Evolutionary conservation across 2,888 invertebrate genomes (phyloP).

Genomic region (Augiades crinisus): DNA sequence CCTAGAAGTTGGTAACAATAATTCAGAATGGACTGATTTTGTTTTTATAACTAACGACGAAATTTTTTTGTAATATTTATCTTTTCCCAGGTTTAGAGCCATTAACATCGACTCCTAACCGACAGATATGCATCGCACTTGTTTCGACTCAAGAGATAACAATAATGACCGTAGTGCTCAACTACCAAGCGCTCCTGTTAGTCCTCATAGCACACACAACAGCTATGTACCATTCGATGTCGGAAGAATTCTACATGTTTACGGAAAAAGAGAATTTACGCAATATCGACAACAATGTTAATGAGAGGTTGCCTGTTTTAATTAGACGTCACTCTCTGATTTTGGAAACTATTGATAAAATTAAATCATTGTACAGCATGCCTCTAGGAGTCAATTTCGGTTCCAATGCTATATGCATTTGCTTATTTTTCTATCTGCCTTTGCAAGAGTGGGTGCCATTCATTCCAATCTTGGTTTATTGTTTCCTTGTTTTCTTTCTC

Average conservation of each 20-base stretch:
- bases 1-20: no score
- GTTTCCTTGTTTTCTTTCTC: slow-evolving; percentile 59
- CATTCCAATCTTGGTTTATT: slow-evolving; percentile 54
- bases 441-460: slow-evolving; percentile 53
- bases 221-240: slow-evolving; percentile 53
- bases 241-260: slow-evolving; percentile 51
- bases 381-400: slow-evolving; percentile 64
- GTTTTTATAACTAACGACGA: not conserved
- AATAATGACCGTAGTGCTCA: slow-evolving; percentile 48
- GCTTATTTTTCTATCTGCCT: slow-evolving; percentile 56
- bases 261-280: slow-evolving; percentile 33
- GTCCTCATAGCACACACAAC: slow-evolving; percentile 61
- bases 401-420: slow-evolving; percentile 56
- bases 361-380: slow-evolving; percentile 55
- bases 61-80: no score
- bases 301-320: slow-evolving; percentile 42
- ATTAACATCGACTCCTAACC: slow-evolving; percentile 47
- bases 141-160: slow-evolving; percentile 46
- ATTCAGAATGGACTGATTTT: no score
- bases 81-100: slow-evolving; percentile 54
- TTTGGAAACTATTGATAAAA: slow-evolving; percentile 44
- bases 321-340: slow-evolving; percentile 49
- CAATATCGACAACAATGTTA: slow-evolving; percentile 38
- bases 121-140: slow-evolving; percentile 50
- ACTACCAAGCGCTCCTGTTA: slow-evolving; percentile 56